These are phyloP conservation scores for Drosophila watanabei DNA, from an alignment of 1,140 invertebrate genomes.

Conservation along the genomic window DNA sequence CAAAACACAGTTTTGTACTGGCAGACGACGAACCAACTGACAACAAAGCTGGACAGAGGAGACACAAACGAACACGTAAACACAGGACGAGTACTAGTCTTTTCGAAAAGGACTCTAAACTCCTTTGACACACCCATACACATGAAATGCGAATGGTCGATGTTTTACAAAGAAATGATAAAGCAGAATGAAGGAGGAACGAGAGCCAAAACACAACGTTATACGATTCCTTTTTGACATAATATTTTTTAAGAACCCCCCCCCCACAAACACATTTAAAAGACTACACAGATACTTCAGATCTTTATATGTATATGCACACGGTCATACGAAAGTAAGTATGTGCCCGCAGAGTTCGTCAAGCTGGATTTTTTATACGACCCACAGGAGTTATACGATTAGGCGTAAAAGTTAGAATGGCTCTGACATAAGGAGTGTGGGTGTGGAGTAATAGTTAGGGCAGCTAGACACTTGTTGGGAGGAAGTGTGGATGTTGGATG, in stretches of 20 bases:
- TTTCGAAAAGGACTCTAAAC: constrained; percentile 86
- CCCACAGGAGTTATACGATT: constrained; percentile 68
- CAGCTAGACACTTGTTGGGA: constrained; percentile 27
- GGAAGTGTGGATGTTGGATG: background rate
- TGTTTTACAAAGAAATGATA: constrained; percentile 20
- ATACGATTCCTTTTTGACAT: constrained; percentile 76
- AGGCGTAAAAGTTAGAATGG: constrained; percentile 58
- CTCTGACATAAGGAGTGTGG: constrained; percentile 24
- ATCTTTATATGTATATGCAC: constrained; percentile 35
- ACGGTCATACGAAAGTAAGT: constrained; percentile 5
- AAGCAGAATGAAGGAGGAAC: constrained; percentile 12
- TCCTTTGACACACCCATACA: constrained; percentile 65
- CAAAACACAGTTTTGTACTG: constrained; percentile 66
- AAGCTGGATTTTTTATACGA: constrained; percentile 26
- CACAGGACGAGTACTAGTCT: constrained; percentile 79
- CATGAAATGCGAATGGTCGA: constrained; percentile 54
- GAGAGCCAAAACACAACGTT: constrained; percentile 78
- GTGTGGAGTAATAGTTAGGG: constrained; percentile 32
- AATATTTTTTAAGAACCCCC: constrained; percentile 54
- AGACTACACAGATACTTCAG: constrained; percentile 49
- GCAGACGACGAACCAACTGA: constrained; percentile 30
- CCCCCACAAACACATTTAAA: constrained; percentile 36
- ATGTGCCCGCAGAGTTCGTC: constrained; percentile 11
- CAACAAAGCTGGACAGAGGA: constrained; percentile 21
- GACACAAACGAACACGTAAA: constrained; percentile 10